A percentile compares a stretch with the other conserved stretches of the same genome.
These are phyloP conservation scores for Sipunculus nudus DNA, from an alignment of 2,888 invertebrate genomes.

Conservation along the genomic window DNA sequence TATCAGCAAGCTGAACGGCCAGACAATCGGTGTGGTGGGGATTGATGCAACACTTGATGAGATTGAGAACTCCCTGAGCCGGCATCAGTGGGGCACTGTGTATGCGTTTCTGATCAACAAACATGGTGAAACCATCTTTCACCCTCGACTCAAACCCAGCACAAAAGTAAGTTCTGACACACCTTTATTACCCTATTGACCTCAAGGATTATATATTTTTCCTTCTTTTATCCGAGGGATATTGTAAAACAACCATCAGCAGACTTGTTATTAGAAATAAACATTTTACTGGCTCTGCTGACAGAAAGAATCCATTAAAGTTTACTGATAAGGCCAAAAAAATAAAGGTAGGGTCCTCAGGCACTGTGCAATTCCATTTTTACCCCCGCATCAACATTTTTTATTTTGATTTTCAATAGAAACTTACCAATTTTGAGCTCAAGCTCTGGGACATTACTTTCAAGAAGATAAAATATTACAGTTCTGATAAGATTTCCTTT, in stretches of 20 bases:
- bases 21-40: constrained; percentile 67
- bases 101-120: constrained; percentile 67
- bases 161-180: constrained; percentile 55
- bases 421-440: too few relatives aligned
- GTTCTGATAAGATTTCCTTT: too few relatives aligned
- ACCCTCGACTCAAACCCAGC: constrained; percentile 65
- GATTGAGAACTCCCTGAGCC: constrained; percentile 65
- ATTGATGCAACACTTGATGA: constrained; percentile 67
- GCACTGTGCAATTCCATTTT: too few relatives aligned
- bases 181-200: neutral
- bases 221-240: too few relatives aligned
- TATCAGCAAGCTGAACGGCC: constrained; percentile 59
- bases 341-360: too few relatives aligned
- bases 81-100: constrained; percentile 67
- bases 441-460: too few relatives aligned
- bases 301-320: neutral
- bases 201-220: too few relatives aligned
- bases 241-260: too few relatives aligned
- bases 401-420: too few relatives aligned
- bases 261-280: neutral
- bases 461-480: too few relatives aligned
- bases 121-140: constrained; percentile 67
- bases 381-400: too few relatives aligned
- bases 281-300: neutral
- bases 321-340: too few relatives aligned